phyloP scores from a whole-genome alignment of 2,797 vertebrate species.

The Onychomys torridus region DNA sequence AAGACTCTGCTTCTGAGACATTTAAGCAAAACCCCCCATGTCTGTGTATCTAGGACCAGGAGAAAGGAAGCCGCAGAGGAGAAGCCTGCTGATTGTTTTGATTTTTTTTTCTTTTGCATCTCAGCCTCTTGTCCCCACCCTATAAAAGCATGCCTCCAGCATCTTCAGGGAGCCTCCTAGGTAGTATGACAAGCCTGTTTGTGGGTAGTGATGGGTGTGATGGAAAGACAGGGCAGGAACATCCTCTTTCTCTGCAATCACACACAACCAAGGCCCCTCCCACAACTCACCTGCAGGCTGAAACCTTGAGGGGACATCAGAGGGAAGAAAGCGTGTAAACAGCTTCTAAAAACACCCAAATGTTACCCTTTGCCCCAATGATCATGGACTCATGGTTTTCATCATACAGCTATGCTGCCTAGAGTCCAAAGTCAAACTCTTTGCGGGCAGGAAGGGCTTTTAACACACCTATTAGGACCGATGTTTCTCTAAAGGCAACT shows the following conservation, averaged over 20 bases:
- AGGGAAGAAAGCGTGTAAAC: background rate
- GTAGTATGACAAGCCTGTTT: background rate
- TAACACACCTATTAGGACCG: background rate
- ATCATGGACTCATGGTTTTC: background rate
- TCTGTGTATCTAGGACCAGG: background rate
- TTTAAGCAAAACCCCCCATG: background rate
- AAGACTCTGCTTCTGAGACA: background rate
- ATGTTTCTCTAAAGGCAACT: background rate
- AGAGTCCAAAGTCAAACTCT: background rate
- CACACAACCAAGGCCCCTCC: background rate
- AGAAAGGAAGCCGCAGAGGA: background rate
- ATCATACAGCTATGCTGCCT: background rate
- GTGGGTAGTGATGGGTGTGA: slow-evolving; percentile 59
- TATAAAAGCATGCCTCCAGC: background rate
- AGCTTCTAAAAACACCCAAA: background rate
- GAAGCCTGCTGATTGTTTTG: background rate
- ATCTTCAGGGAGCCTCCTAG: slow-evolving; percentile 48
- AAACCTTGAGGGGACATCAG: slow-evolving; percentile 1
- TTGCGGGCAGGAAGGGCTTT: background rate
- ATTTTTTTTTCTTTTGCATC: background rate
- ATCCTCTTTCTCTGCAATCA: slow-evolving; percentile 26
- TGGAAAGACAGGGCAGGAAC: background rate
- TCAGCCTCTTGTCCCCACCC: slow-evolving; percentile 30
- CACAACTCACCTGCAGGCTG: background rate
- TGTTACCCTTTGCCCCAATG: background rate